Evolutionary conservation across 2,113 vertebrate species (phyloP).

Genomic region (Onychostruthus taczanowskii): DNA sequence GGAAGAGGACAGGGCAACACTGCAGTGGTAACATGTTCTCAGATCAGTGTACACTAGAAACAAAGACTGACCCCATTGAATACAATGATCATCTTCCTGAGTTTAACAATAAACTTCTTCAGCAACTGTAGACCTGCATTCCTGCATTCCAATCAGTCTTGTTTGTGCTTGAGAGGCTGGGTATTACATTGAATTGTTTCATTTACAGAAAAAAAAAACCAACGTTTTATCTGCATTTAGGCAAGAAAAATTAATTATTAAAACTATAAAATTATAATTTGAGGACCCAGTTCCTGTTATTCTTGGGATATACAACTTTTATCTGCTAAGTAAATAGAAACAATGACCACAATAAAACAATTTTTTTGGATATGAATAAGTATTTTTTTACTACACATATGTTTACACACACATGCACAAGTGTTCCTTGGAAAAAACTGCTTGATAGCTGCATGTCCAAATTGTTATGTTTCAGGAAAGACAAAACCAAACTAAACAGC

Average conservation of each 20-base stretch:
- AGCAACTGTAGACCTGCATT: neutral
- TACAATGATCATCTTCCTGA: neutral
- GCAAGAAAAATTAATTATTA: neutral
- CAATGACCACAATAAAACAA: neutral
- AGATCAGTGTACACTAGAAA: neutral
- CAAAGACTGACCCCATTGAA: neutral
- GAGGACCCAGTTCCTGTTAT: neutral
- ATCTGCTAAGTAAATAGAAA: neutral
- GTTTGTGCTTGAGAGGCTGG: neutral
- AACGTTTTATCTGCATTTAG: neutral
- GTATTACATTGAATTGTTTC: neutral
- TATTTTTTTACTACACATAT: neutral
- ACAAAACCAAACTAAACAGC: neutral
- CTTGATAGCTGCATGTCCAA: neutral
- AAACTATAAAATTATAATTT: neutral
- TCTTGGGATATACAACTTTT: neutral
- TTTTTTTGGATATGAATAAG: neutral
- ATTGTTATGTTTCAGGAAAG: neutral
- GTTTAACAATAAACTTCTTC: neutral
- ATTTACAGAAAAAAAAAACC: neutral
- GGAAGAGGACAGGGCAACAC: neutral
- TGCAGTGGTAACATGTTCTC: neutral
- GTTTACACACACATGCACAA: neutral
- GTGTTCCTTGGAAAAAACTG: neutral
- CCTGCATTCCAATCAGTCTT: neutral